These are phyloP conservation scores for Anguilla pacifica DNA, from an alignment of 2,797 vertebrate species.

Conservation along the genomic window DNA sequence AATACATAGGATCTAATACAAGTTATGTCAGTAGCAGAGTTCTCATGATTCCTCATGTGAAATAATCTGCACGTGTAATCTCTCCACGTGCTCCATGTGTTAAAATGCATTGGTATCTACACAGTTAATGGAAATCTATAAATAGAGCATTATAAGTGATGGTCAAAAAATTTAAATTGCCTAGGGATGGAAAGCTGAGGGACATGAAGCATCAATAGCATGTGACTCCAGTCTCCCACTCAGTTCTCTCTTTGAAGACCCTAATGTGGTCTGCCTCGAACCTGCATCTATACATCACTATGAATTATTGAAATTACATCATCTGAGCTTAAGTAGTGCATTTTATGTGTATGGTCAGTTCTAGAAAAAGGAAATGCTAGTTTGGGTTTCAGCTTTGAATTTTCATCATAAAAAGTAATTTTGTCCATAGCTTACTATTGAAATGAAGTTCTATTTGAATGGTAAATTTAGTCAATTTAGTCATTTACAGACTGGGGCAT, in stretches of 20 bases:
- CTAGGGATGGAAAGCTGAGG: neutral
- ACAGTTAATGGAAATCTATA: neutral
- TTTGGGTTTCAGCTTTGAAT: neutral
- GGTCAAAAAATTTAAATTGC: neutral
- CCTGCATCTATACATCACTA: neutral
- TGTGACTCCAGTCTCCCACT: neutral
- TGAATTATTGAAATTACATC: neutral
- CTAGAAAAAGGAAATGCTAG: neutral
- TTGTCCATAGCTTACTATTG: neutral
- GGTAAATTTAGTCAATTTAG: neutral
- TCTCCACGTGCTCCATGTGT: neutral
- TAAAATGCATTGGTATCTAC: neutral
- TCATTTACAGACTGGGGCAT: neutral
- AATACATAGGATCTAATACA: constrained; percentile 12
- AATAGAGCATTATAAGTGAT: neutral
- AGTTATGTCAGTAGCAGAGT: neutral
- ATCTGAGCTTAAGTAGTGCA: neutral
- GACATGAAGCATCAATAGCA: neutral
- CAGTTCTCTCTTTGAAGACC: neutral
- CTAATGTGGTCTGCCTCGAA: neutral
- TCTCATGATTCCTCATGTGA: constrained; percentile 19
- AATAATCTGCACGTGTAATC: neutral
- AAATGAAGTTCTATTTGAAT: neutral
- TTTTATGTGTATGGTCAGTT: neutral
- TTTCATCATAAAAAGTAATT: constrained; percentile 15